These are phyloP conservation scores for Chrysolina oricalcia DNA, from an alignment of 2,888 invertebrate species.

Conservation along the genomic window DNA sequence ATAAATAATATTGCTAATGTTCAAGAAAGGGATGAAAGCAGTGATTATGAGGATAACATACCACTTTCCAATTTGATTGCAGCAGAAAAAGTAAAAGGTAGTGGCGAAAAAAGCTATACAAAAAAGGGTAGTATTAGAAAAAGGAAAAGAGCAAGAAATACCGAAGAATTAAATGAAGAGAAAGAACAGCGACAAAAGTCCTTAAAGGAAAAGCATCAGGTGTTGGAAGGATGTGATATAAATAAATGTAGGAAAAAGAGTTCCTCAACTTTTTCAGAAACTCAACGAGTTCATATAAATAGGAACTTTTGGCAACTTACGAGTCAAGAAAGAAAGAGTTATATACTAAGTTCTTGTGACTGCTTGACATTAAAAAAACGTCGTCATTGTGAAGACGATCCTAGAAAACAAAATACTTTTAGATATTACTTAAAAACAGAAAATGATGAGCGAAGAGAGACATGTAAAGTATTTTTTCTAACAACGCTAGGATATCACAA, in stretches of 20 bases:
- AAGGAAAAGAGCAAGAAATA: conserved; percentile 26
- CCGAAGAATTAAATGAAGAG: conserved; percentile 26
- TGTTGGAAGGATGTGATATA: conserved; percentile 27
- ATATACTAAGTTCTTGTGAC: conserved; percentile 23
- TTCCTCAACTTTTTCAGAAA: conserved; percentile 25
- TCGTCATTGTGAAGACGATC: background rate
- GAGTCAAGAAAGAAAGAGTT: conserved; percentile 26
- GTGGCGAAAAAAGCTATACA: conserved; percentile 26
- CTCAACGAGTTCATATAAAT: conserved; percentile 25
- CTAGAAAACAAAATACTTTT: conserved; percentile 10
- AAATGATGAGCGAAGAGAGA: background rate
- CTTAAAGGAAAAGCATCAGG: conserved; percentile 25
- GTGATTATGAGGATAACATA: conserved; percentile 26
- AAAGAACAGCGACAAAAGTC: conserved; percentile 26
- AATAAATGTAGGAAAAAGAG: conserved; percentile 30
- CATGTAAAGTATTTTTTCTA: conserved; percentile 1
- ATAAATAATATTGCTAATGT: conserved; percentile 25
- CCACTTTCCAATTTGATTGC: conserved; percentile 26
- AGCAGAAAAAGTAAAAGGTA: conserved; percentile 26
- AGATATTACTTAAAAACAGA: background rate
- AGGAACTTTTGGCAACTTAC: conserved; percentile 26
- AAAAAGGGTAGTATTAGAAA: conserved; percentile 25
- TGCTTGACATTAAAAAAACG: background rate
- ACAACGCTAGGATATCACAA: conserved; percentile 2
- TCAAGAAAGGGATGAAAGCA: conserved; percentile 26